These are phyloP conservation scores for Mionectes macconnelli DNA, from an alignment of 2,113 vertebrate species.

Conservation along the genomic window DNA sequence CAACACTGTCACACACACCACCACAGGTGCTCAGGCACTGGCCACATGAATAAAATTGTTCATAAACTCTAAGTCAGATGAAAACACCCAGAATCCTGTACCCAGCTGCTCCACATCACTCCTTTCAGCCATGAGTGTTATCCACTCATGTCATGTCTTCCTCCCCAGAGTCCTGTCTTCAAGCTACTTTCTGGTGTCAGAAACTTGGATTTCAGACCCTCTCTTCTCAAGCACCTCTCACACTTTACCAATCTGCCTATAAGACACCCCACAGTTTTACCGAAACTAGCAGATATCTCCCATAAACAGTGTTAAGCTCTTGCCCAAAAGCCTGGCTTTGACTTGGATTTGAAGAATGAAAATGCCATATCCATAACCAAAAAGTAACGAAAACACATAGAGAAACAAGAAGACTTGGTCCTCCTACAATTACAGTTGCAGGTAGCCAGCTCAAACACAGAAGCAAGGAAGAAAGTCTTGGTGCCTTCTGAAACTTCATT, in stretches of 20 bases:
- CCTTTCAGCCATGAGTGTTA: not conserved
- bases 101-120: fast-evolving
- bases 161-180: not conserved
- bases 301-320: no score
- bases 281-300: not conserved
- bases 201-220: not conserved
- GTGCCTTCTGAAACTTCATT: not conserved
- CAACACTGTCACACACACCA: fast-evolving
- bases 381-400: not conserved
- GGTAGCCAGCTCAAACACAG: not conserved
- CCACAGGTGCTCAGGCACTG: not conserved
- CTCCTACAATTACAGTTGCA: not conserved
- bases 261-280: not conserved
- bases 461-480: not conserved
- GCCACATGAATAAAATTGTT: fast-evolving
- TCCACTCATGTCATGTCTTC: fast-evolving
- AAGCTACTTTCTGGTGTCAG: not conserved
- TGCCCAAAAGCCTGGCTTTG: not conserved
- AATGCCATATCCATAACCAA: not conserved
- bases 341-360: not conserved
- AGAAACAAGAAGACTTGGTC: not conserved
- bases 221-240: not conserved
- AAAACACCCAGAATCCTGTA: not conserved
- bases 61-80: no score
- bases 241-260: not conserved